Evolutionary conservation across 35 echinoderm and acorn worm genomes (phyloP), one percentile per base, ranked within the genome.

Genomic region (Strongylocentrotus purpuratus): DNA sequence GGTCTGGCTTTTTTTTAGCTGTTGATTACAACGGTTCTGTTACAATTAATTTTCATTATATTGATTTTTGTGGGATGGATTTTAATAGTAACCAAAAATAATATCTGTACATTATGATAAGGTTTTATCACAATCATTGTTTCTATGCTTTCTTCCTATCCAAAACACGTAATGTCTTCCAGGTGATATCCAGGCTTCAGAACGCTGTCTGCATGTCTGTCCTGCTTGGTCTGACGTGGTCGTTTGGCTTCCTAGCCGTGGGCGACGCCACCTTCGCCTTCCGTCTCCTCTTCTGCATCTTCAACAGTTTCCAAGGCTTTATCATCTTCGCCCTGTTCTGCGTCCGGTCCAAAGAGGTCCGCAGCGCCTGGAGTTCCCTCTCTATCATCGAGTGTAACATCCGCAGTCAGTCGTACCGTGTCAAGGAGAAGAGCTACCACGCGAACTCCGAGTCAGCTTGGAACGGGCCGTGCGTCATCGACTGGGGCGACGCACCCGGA

Each of bases 201-300:
- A 99, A 99, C 86, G 96, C 96, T 28, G 61, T 97, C 15, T 97
- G 97, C 41, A 99, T 99, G 86, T 97, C 96, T 0, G 96, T 96
- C 18, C 85, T 99, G 46, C 90, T 99, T 88, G 97, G 97, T 7
- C 85, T 99, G 33, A 97, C 97, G 5, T 99, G 97, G 97, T 96
- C 94, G 18, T 92, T 99, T 47, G 97, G 96, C 2, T 99, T 99
- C 94, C 33, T 99, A 28, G 96, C 96, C 5, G 90, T 97, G 14
- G 94, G 90, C 4, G 65, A 46, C 17, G 95, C 95, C 0, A 46
- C 94, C n/a, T 95, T 97, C 59, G 31, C 97, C 86, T 95, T 99
- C 94, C 97, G 97, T 35, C 94, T 97, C 28, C 94, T 99, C 32
- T 99, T 99, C 95, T 99, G 97, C 48, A 70, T 99, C 58, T 85